Evolutionary conservation across 2,888 invertebrate genomes (phyloP).

Genomic region (Flexamia atlantica): DNA sequence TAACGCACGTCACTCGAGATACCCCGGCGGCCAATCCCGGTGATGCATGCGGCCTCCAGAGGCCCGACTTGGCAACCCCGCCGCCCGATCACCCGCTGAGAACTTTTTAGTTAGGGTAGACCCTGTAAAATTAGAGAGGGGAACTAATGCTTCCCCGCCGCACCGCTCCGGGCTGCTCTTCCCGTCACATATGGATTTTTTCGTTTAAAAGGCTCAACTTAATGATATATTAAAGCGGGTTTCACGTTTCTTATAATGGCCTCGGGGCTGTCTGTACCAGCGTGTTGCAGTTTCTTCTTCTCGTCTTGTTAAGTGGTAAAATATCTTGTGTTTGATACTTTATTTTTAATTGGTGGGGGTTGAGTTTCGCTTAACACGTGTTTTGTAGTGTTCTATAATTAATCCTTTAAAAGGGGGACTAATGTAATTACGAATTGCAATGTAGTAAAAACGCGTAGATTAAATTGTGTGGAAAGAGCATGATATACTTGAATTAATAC

Average conservation of each 20-base stretch:
- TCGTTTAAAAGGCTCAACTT: slow-evolving; percentile 19
- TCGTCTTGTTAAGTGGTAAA: too few species aligned
- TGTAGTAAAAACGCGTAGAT: too few species aligned
- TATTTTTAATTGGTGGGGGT: too few species aligned
- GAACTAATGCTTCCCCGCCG: slow-evolving; percentile 41
- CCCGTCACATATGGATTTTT: slow-evolving; percentile 24
- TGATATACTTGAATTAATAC: too few species aligned
- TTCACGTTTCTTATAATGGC: neutral
- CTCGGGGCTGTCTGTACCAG: neutral
- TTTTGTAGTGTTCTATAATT: too few species aligned
- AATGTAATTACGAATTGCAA: too few species aligned
- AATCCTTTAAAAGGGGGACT: too few species aligned
- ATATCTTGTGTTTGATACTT: too few species aligned
- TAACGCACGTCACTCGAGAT: neutral
- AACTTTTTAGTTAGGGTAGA: slow-evolving; percentile 44
- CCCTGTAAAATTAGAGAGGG: slow-evolving; percentile 47
- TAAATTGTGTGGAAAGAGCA: too few species aligned
- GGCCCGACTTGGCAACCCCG: slow-evolving; percentile 22
- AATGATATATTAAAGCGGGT: slow-evolving; percentile 12
- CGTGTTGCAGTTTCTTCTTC: neutral
- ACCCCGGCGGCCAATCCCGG: neutral
- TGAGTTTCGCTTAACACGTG: too few species aligned
- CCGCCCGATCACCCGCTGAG: slow-evolving; percentile 17
- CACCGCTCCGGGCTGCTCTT: neutral
- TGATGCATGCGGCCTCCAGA: slow-evolving; percentile 8